Evolutionary conservation across 2,797 vertebrate genomes (phyloP).

Genomic region (Scarus forsteni): DNA sequence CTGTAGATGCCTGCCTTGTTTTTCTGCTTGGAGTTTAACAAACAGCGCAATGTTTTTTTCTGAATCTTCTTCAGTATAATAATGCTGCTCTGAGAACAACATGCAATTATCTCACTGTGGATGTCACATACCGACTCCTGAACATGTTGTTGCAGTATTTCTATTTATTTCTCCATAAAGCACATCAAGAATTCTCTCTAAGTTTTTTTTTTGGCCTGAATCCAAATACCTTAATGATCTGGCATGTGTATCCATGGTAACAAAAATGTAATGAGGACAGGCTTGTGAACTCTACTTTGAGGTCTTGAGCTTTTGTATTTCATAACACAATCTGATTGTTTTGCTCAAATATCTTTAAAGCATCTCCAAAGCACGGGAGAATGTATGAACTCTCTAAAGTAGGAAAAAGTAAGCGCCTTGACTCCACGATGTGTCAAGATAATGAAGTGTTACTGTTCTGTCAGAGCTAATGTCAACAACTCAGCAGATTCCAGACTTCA

Average conservation of each 20-base stretch:
- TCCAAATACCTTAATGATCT: background rate
- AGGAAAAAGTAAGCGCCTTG: background rate
- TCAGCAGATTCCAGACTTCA: slow-evolving; percentile 50
- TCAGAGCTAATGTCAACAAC: slow-evolving; percentile 28
- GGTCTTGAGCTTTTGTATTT: background rate
- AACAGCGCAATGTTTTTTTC: slow-evolving; percentile 31
- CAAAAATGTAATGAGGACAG: background rate
- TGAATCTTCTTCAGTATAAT: slow-evolving; percentile 9
- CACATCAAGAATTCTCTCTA: too few species aligned
- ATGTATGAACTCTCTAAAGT: background rate
- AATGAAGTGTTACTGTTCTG: slow-evolving; percentile 17
- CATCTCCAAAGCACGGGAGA: slow-evolving; percentile 3
- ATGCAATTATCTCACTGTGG: slow-evolving; percentile 1
- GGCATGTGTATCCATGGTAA: slow-evolving; percentile 18
- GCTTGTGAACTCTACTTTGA: slow-evolving; percentile 2
- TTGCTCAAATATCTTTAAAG: slow-evolving; percentile 7
- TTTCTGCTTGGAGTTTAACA: slow-evolving; percentile 31
- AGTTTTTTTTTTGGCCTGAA: background rate
- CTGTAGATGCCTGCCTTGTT: slow-evolving; percentile 17
- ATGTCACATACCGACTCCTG: background rate
- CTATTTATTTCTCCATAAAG: background rate
- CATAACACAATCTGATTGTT: background rate
- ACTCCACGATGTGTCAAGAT: slow-evolving; percentile 6
- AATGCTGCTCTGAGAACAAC: background rate
- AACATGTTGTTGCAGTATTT: background rate